Evolutionary conservation across 92 coral and sea anemone genomes (phyloP).

Genomic region (Paramuricea clavata): DNA sequence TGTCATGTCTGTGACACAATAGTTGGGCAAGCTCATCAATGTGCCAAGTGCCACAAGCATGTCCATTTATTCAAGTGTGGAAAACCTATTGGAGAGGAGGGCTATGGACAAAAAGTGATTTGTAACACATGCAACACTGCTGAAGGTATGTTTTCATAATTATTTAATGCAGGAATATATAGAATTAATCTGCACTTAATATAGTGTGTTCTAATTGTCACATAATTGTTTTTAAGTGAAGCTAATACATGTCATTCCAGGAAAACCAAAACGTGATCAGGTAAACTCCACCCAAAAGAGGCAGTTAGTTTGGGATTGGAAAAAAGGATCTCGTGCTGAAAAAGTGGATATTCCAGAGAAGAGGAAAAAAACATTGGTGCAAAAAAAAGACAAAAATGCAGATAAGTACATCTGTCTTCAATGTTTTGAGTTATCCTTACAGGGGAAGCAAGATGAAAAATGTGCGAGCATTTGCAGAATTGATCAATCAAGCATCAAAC

Average conservation of each 20-base stretch:
- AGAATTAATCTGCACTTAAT: background rate
- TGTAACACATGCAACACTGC: background rate
- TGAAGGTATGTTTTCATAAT: background rate
- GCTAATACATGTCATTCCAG: background rate
- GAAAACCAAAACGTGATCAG: background rate
- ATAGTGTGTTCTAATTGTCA: background rate
- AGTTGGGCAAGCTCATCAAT: conserved; percentile 8
- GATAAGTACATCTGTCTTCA: conserved; percentile 7
- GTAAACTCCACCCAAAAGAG: background rate
- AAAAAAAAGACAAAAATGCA: background rate
- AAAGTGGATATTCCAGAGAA: background rate
- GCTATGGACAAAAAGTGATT: conserved; percentile 1
- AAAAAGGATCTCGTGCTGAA: background rate
- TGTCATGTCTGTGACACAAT: background rate
- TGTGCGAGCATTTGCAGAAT: conserved; percentile 8
- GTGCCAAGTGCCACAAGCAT: background rate
- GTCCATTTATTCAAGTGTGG: conserved; percentile 18
- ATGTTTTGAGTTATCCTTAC: conserved; percentile 21
- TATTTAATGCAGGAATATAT: background rate
- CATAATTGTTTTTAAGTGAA: background rate
- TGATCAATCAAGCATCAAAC: background rate
- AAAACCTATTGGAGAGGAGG: background rate
- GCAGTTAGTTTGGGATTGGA: conserved; percentile 11
- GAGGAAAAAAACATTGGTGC: background rate
- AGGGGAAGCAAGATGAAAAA: background rate